phyloP scores from a whole-genome alignment of 2,888 invertebrate species.

The Agriopis aurantiaria region DNA sequence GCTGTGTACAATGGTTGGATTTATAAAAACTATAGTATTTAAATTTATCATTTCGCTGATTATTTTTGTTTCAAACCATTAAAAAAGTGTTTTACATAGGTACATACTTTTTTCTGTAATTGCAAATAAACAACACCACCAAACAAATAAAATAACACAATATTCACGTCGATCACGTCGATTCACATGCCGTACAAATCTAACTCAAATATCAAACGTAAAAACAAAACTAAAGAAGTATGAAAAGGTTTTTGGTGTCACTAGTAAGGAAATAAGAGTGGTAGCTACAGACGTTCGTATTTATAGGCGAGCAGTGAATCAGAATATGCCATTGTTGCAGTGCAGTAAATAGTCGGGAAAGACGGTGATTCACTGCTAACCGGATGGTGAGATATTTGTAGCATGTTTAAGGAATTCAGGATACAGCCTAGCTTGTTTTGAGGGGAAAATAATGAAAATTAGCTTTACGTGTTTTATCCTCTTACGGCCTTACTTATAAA shows the following conservation, averaged over 20 bases:
- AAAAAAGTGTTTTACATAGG: too few species aligned
- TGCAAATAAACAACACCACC: too few species aligned
- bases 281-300: constrained; percentile 3
- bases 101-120: too few species aligned
- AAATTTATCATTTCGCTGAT: too few species aligned
- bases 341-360: constrained; percentile 29
- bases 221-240: constrained; percentile 13
- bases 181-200: constrained; percentile 17
- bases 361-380: constrained; percentile 1
- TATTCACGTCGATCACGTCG: not conserved
- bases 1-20: too few species aligned
- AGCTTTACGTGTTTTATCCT: not conserved
- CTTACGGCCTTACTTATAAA: too few species aligned
- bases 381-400: constrained; percentile 2
- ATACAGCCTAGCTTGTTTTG: not conserved
- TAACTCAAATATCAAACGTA: constrained; percentile 1
- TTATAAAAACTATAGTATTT: too few species aligned
- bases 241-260: constrained; percentile 16
- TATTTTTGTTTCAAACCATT: too few species aligned
- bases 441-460: not conserved
- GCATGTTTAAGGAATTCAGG: constrained; percentile 6
- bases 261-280: constrained; percentile 22
- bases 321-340: constrained; percentile 7
- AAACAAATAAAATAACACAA: too few species aligned
- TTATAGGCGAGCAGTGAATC: constrained; percentile 28